A percentile compares a stretch with the other conserved stretches of the same genome.
These are phyloP conservation scores for Grallaria varia DNA, from an alignment of 2,113 vertebrate genomes.

Conservation along the genomic window DNA sequence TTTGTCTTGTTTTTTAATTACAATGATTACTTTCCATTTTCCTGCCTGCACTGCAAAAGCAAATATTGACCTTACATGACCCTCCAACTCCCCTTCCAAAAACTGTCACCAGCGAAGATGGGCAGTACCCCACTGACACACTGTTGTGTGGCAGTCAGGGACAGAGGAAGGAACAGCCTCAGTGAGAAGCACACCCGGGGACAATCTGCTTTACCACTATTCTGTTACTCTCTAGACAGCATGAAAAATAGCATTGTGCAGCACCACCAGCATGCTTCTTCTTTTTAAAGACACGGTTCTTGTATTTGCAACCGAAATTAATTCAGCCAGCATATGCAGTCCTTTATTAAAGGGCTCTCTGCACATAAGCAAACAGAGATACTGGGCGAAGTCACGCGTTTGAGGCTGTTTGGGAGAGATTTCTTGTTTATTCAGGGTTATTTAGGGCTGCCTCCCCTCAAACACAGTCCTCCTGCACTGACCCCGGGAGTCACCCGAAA, in stretches of 20 bases:
- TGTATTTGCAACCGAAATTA: not conserved
- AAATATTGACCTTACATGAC: not conserved
- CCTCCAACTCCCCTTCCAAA: not conserved
- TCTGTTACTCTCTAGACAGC: not conserved
- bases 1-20: not conserved
- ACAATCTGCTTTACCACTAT: not conserved
- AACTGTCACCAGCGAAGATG: not conserved
- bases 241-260: not conserved
- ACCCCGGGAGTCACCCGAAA: fast-evolving
- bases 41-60: not conserved
- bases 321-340: not conserved
- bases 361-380: not conserved
- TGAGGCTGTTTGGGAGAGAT: not conserved
- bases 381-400: not conserved
- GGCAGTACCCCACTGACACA: not conserved
- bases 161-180: not conserved
- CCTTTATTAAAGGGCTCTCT: not conserved
- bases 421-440: not conserved
- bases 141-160: not conserved
- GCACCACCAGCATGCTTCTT: not conserved
- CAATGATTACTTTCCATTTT: not conserved
- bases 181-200: not conserved
- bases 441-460: not conserved
- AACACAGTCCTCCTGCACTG: not conserved
- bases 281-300: not conserved